These are phyloP conservation scores for Trinectes maculatus DNA, from an alignment of 2,113 vertebrate species.

Conservation along the genomic window DNA sequence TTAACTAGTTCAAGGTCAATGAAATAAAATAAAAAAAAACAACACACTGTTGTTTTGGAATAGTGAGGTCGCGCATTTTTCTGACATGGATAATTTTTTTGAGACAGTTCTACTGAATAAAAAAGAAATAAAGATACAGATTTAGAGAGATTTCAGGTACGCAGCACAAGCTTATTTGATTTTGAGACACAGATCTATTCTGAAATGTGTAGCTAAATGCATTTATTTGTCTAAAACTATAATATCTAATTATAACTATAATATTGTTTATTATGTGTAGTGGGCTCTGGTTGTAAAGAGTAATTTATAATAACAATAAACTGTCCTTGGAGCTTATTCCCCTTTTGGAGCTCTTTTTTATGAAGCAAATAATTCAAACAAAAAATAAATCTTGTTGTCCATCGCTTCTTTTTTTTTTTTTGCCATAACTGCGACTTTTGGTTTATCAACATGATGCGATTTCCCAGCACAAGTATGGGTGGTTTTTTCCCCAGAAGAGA, in stretches of 20 bases:
- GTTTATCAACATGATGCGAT: constrained; percentile 50
- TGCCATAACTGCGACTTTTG: constrained; percentile 21
- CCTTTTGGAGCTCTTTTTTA: constrained; percentile 5
- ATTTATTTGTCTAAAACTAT: not conserved
- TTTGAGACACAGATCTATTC: too few relatives aligned
- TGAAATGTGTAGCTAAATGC: not conserved
- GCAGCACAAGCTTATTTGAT: not conserved
- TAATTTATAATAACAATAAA: constrained; percentile 9
- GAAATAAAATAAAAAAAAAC: not conserved
- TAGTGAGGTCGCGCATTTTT: too few relatives aligned
- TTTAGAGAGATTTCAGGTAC: constrained; percentile 2
- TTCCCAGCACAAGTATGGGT: constrained; percentile 54
- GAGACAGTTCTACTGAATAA: too few relatives aligned
- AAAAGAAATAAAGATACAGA: not conserved
- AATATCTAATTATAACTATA: not conserved
- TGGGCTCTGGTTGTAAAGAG: not conserved
- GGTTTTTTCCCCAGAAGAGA: constrained; percentile 49
- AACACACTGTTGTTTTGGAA: too few relatives aligned
- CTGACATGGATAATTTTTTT: too few relatives aligned
- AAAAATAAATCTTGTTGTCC: constrained; percentile 24
- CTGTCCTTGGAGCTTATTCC: not conserved
- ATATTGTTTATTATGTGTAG: not conserved
- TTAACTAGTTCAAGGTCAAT: too few relatives aligned
- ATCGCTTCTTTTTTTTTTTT: constrained; percentile 16
- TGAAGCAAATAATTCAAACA: constrained; percentile 4